phyloP scores from a whole-genome alignment of 2,888 invertebrate species.

The Listrodromus nycthemerus region DNA sequence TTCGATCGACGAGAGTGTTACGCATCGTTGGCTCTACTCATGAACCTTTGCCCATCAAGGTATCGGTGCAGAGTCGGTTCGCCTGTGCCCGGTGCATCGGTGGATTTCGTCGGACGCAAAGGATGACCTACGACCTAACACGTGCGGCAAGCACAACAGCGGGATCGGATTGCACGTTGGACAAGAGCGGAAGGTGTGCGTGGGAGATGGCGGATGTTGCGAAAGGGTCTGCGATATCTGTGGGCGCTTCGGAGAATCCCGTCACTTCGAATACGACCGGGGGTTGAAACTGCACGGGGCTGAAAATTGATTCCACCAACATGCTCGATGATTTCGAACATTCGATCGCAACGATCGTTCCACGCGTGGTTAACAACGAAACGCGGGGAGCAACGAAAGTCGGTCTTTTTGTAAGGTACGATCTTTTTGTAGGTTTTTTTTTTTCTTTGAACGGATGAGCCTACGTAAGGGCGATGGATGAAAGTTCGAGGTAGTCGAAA shows the following conservation, averaged over 20 bases:
- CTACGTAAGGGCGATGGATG: too few relatives aligned
- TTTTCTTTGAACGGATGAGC: too few relatives aligned
- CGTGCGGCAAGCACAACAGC: constrained; percentile 26
- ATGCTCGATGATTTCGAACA: constrained; percentile 18
- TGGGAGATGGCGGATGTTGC: constrained; percentile 28
- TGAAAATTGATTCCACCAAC: constrained; percentile 39
- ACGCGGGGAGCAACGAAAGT: neutral
- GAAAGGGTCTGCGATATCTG: constrained; percentile 17
- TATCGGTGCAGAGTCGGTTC: neutral
- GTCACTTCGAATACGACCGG: neutral
- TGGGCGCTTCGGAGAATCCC: constrained; percentile 6
- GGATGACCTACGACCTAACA: constrained; percentile 64
- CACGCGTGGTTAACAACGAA: neutral
- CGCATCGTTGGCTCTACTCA: neutral
- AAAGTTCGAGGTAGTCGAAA: too few relatives aligned
- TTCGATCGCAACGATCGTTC: constrained; percentile 18
- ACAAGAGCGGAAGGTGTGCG: constrained; percentile 13
- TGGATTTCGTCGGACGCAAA: constrained; percentile 31
- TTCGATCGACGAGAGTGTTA: neutral
- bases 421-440: neutral
- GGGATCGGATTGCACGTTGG: constrained; percentile 23
- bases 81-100: neutral
- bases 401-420: neutral
- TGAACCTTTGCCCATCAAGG: neutral
- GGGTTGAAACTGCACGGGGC: constrained; percentile 10